Percentiles rank a stretch among this genome's conserved stretches.
These are phyloP conservation scores for Tringa solitaria DNA, from an alignment of 2,113 vertebrate genomes.

Conservation along the genomic window DNA sequence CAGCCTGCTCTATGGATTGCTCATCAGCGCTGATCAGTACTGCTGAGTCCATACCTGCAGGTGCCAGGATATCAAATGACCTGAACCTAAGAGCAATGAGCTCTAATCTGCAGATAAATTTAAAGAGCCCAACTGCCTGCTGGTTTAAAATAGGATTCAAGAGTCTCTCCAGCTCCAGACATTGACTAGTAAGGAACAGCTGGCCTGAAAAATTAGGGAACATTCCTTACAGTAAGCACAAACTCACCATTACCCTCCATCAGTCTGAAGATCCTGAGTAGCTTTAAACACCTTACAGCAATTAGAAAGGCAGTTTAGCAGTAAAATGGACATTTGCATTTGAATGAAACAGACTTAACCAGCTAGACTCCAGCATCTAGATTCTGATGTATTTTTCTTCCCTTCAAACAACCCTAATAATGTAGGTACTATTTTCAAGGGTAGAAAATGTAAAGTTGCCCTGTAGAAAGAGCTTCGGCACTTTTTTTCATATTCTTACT, in stretches of 20 bases:
- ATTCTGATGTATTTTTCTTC: neutral
- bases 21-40: neutral
- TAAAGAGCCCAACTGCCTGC: neutral
- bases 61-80: neutral
- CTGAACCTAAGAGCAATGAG: neutral
- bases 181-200: neutral
- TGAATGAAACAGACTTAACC: neutral
- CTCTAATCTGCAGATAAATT: neutral
- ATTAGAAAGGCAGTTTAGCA: neutral
- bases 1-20: neutral
- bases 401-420: neutral
- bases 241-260: neutral
- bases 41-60: neutral
- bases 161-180: neutral
- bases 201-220: neutral
- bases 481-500: neutral
- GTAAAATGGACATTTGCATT: neutral
- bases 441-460: neutral
- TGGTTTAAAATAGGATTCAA: neutral
- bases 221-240: neutral
- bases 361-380: neutral
- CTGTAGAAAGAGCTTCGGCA: neutral
- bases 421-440: neutral
- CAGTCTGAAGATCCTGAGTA: neutral
- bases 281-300: neutral